Evolutionary conservation across 2,113 vertebrate species (phyloP), one percentile per base, ranked within the genome.

Genomic region (Nycticebus coucang): DNA sequence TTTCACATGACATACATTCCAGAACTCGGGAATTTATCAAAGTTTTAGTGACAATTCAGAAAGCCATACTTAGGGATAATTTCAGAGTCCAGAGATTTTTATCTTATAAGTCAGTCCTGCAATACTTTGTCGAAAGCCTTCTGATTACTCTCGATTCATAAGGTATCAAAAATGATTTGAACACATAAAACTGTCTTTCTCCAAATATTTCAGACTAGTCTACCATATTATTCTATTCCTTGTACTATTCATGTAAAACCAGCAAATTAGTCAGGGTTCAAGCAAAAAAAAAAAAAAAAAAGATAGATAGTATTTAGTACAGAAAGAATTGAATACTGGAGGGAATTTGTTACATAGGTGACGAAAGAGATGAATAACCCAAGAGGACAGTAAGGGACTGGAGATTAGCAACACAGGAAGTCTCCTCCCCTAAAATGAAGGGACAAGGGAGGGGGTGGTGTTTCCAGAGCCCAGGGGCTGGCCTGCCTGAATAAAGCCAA

Each of bases 41-140:
- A 57, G 74, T 87, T 84, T 88, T 88, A 78, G 77, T 91, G 55
- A 75, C 8, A 68, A 87, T 84, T 71, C 60, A 94, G 55, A 77
- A 89, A 97, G 66, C 30, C 50, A 57, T 85, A 75, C 22, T 87
- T 94, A 89, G 55, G 93, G 77, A 80, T 84, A 64, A 95, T 91
- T 94, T 83, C 89, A 87, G 55, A 64, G 53, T 90, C 90, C 71
- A n/a, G 45, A 94, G 68, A 87, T 87, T 95, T 94, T 93, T 83
- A 71, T 89, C 57, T 79, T 68, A 81, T 17, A 15, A 75, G 28
- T 64, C 93, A 95, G 59, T 55, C 71, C 55, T 41, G 18, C 13
- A 87, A 82, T 84, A 77, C 62, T 83, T 59, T 50, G 88, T 53
- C 69, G 37, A 94, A 95, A 96, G 59, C 91, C 89, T 66, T 21